Conservation (phyloP, 2,797 vertebrate species). For the Hipposideros larvatus region DNA sequence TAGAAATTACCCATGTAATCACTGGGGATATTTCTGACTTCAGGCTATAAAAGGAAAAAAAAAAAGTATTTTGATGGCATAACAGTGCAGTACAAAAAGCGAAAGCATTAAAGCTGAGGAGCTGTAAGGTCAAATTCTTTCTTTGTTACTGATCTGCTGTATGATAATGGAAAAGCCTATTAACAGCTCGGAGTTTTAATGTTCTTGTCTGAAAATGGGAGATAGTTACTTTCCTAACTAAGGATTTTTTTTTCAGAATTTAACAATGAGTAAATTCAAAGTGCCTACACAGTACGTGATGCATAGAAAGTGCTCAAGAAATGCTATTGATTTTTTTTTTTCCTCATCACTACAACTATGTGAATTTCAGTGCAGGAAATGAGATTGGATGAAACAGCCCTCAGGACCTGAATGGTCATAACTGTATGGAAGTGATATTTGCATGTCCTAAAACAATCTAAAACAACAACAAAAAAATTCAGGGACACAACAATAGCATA, state of each 20-base stretch:
- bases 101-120: background rate
- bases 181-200: background rate
- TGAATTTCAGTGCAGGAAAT: background rate
- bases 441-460: background rate
- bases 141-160: background rate
- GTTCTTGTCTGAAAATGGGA: background rate
- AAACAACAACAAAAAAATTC: background rate
- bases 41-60: background rate
- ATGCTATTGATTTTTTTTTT: background rate
- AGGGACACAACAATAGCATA: background rate
- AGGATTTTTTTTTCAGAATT: background rate
- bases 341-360: background rate
- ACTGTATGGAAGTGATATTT: background rate
- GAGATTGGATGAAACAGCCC: background rate
- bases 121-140: background rate
- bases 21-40: constrained; percentile 14
- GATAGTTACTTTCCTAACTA: background rate
- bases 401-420: background rate
- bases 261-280: background rate
- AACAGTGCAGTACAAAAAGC: background rate
- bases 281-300: background rate
- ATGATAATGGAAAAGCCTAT: background rate
- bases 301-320: background rate
- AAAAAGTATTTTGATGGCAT: background rate
- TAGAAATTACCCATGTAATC: background rate